phyloP scores from a whole-genome alignment of 2,113 vertebrate species.

The Pluvialis apricaria region DNA sequence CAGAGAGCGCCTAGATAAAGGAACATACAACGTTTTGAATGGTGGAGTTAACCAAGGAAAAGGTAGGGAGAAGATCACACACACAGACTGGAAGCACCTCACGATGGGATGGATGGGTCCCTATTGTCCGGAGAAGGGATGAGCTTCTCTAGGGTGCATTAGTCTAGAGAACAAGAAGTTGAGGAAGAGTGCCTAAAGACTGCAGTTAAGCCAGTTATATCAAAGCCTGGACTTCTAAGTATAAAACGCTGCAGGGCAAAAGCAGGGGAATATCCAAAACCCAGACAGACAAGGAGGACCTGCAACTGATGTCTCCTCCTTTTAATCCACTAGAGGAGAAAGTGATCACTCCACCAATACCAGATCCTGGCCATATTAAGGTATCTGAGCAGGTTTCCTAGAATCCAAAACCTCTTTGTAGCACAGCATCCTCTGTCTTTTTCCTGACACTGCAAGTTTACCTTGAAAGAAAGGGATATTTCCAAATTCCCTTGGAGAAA shows the following conservation, averaged over 20 bases:
- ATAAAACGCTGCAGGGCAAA: neutral
- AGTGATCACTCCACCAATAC: neutral
- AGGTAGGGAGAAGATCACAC: neutral
- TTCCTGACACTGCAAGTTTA: neutral
- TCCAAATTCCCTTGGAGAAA: neutral
- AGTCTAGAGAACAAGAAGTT: neutral
- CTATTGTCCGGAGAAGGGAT: neutral
- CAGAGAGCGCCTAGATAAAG: neutral
- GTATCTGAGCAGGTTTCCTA: neutral
- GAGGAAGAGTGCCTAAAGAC: neutral
- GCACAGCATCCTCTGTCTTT: neutral
- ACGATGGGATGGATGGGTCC: accelerated
- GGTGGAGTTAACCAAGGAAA: neutral
- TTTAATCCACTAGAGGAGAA: neutral
- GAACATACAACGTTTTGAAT: neutral
- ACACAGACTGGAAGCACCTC: neutral
- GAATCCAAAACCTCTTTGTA: neutral
- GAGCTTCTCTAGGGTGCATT: neutral
- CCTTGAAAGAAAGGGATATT: neutral
- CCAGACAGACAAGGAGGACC: neutral
- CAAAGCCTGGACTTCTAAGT: neutral
- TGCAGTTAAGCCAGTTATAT: neutral
- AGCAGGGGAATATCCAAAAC: neutral
- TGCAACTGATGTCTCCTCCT: neutral
- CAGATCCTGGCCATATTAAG: neutral